Base-by-base conservation (phyloP, 2,113 vertebrate genomes). In the Arenaria interpres region DNA sequence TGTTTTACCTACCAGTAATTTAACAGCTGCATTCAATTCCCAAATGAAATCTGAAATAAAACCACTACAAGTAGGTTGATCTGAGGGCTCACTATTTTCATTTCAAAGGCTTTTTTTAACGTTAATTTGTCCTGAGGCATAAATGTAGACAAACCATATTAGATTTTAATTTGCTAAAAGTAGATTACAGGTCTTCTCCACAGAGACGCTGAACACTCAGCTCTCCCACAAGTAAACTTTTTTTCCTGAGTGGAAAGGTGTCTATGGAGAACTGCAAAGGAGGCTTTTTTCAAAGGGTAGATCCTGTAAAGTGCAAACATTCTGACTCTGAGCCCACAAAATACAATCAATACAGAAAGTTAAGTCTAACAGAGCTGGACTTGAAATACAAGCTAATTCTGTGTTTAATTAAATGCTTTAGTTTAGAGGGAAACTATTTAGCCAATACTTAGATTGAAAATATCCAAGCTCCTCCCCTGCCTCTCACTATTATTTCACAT, bases 111-210 rank as follows among this genome's bases (percentile, higher is more conserved):
- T 48, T 83, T 89, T 94, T 93, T 96, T 73, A 93, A 59, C 59
- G 84, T 57, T 95, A 96, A 95, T 93, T 94, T 92, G 69, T 94
- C 93, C 80, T 81, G 76, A 90, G 83, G 93, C 90, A 68, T 60
- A 96, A 95, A 67, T 84, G 90, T 3, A 90, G 90, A 95, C 64
- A 96, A 94, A 64, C 45, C 0, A 0, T 53, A 86, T 84, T 89
- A 84, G 90, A 87, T 90, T 95, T 95, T 90, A 94, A 87, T 96
- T 97, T 94, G 60, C 62, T 96, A 50, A 37, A 95, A 96, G 72
- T 84, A 88, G 88, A 96, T 84, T 87, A 88, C 48, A 86, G 60
- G 39, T 57, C 35, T 92, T 92, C 62, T 90, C 83, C 73, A 53
- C 0, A 76, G 95, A 94, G 90, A 81, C 5, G 3, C 35, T 48